A percentile compares a stretch with the other conserved stretches of the same genome.
These are phyloP conservation scores for Neodontobutis hainanensis DNA, from an alignment of 2,113 vertebrate genomes.

Conservation along the genomic window DNA sequence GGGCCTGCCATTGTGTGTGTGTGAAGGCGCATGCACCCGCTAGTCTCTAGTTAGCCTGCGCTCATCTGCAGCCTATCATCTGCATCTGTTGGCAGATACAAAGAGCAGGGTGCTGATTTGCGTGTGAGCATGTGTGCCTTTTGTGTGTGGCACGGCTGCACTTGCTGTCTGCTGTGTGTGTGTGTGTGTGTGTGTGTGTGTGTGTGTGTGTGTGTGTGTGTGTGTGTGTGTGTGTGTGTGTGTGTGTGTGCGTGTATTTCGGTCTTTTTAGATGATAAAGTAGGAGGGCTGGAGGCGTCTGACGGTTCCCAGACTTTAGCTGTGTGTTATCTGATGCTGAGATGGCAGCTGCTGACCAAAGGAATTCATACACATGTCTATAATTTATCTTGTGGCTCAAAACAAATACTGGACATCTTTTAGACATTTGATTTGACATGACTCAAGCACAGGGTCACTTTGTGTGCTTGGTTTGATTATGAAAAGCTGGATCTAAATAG, in stretches of 20 bases:
- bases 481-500: constrained; percentile 21
- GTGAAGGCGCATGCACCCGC: constrained; percentile 42
- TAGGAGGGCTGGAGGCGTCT: constrained; percentile 68
- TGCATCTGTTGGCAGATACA: constrained; percentile 78
- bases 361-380: constrained; percentile 77
- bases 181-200: constrained; percentile 13
- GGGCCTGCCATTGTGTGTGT: constrained; percentile 60
- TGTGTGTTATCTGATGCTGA: constrained; percentile 74
- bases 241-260: constrained; percentile 1
- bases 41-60: constrained; percentile 49
- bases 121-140: constrained; percentile 61
- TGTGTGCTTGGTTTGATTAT: constrained; percentile 33
- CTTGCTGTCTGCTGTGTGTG: constrained; percentile 19
- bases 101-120: constrained; percentile 62
- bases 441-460: constrained; percentile 46
- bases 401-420: constrained; percentile 71
- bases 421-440: constrained; percentile 52
- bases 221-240: constrained; percentile 49
- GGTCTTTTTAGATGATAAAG: constrained; percentile 60
- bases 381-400: constrained; percentile 72
- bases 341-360: constrained; percentile 78
- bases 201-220: constrained; percentile 60
- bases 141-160: constrained; percentile 44
- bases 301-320: constrained; percentile 74
- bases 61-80: constrained; percentile 72